Evolutionary conservation across 2,113 vertebrate species (phyloP), one percentile per base, ranked within the genome.

Genomic region (Ceuthmochares aereus): DNA sequence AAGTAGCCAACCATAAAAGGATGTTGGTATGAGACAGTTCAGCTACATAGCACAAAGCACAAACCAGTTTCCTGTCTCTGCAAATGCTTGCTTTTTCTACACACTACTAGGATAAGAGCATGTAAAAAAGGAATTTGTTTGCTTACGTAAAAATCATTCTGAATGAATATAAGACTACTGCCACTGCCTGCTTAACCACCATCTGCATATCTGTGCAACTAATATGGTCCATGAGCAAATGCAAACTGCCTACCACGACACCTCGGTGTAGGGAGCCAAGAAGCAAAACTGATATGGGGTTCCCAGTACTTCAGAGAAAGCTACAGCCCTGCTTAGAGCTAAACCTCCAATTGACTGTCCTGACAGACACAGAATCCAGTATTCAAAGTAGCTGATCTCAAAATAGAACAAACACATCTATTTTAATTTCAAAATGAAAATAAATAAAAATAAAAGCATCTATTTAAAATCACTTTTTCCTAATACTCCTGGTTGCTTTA

Each of bases 21-120:
- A 68, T 80, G 55, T 59, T 63, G 60, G 45, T 54, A 69, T 30
- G 58, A 95, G 66, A 37, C 17, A 76, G 42, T 56, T 75, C 72
- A 78, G 37, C 89, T 43, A 17, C 4, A 9, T 32, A 80, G 72
- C 2, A 12, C 9, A 25, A 58, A 72, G 59, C 49, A 79, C 18
- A 79, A 74, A 93, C 72, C 10, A 81, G 64, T 47, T 94, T 89
- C 76, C 95, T 66, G 43, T 91, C 93, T 72, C 76, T 89, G 58
- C 69, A 72, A 77, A 54, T 0, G 0, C 47, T 42, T 87, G 66
- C 22, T 82, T 76, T 86, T 80, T 52, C 74, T 78, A 32, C 22
- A 68, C 34, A 55, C 10, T 1, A 87, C 51, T 8, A 66, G 20
- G 23, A 1, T 47, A 9, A n/a, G 49, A 40, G 45, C 32, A 32